phyloP scores from a whole-genome alignment of 2,888 invertebrate genomes.

The Pimpla rufipes region DNA sequence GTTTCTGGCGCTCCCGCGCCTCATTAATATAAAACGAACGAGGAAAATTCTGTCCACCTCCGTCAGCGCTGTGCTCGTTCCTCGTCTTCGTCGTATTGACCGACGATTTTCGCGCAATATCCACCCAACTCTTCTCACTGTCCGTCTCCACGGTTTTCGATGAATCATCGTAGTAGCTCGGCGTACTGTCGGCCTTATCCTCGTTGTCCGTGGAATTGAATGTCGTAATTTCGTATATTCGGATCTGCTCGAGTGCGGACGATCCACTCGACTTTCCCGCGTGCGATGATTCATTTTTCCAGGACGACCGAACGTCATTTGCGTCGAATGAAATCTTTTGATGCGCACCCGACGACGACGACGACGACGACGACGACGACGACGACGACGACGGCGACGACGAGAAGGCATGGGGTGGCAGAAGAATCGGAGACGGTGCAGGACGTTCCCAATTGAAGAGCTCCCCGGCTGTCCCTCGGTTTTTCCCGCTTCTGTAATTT shows the following conservation, averaged over 20 bases:
- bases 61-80: not conserved
- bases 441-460: slow-evolving; percentile 23
- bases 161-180: slow-evolving; percentile 47
- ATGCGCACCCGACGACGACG: slow-evolving; percentile 59
- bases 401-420: slow-evolving; percentile 68
- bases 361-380: slow-evolving; percentile 41
- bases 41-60: slow-evolving; percentile 9
- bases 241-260: slow-evolving; percentile 50
- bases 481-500: slow-evolving; percentile 14
- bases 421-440: slow-evolving; percentile 68
- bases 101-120: slow-evolving; percentile 19
- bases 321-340: slow-evolving; percentile 36
- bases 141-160: not conserved
- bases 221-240: slow-evolving; percentile 69
- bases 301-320: not conserved
- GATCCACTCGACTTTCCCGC: slow-evolving; percentile 54
- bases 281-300: slow-evolving; percentile 60
- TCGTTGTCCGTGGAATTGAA: slow-evolving; percentile 54
- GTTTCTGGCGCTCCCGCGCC: not conserved
- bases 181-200: not conserved
- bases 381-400: slow-evolving; percentile 37
- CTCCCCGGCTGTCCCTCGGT: not conserved
- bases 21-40: slow-evolving; percentile 52
- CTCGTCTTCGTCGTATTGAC: slow-evolving; percentile 32
- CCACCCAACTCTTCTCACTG: slow-evolving; percentile 27